A percentile compares a stretch with the other conserved stretches of the same genome.
These are phyloP conservation scores for Lamellibrachia satsuma DNA, from an alignment of 2,888 invertebrate genomes.

Conservation along the genomic window DNA sequence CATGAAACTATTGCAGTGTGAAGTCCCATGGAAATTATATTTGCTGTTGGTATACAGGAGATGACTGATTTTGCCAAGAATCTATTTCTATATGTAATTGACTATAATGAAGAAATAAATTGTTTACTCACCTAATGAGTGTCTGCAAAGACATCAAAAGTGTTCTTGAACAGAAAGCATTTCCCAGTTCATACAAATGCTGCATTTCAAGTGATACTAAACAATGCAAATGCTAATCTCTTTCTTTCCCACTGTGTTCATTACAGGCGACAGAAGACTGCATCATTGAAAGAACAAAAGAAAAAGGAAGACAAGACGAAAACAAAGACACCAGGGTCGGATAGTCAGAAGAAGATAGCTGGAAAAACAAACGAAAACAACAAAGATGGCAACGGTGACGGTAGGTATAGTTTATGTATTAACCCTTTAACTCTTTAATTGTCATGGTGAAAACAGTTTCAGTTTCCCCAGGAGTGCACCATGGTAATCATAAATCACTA, in stretches of 20 bases:
- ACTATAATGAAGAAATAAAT: too few species aligned
- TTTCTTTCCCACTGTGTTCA: neutral
- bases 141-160: too few species aligned
- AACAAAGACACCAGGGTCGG: constrained; percentile 17
- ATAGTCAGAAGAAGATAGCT: constrained; percentile 25
- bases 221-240: neutral
- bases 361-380: constrained; percentile 29
- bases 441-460: too few species aligned
- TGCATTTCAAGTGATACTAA: neutral
- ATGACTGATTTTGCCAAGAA: too few species aligned
- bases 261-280: constrained; percentile 51
- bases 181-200: too few species aligned
- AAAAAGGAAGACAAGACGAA: constrained; percentile 35
- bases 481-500: too few species aligned
- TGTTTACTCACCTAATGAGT: too few species aligned
- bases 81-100: too few species aligned
- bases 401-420: neutral
- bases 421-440: too few species aligned
- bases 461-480: too few species aligned
- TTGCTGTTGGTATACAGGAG: neutral
- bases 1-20: neutral
- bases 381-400: neutral
- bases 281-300: constrained; percentile 52
- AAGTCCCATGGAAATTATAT: neutral
- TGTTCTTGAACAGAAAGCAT: too few species aligned